Base-by-base conservation (phyloP, 30 jellyfish, hydroid and myxozoan species). In the Pseudorhiza aurosa region DNA sequence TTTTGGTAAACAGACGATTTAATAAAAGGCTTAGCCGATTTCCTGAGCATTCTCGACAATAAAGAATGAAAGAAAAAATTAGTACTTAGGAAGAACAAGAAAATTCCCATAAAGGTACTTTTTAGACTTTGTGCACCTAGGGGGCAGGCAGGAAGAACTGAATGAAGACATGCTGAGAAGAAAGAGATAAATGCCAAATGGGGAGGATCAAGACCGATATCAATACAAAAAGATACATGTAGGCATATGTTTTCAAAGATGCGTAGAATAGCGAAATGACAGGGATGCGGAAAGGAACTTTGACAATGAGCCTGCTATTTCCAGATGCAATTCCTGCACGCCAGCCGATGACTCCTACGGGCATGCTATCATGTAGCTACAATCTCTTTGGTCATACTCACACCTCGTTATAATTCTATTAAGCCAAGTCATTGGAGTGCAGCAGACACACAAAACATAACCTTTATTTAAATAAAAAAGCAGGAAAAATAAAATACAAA, bases 101-200 rank as follows among this genome's bases (percentile, higher is more conserved):
- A 22, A 50, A 50, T 17, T 50, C 65, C 29, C 29, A 12, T 50
- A n/a, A 5, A 50, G 29, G 29, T 12, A 50, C 29, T 50, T 50
- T 50, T 50, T 12, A 50, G 29, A 50, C 65, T 58, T 58, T 58
- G 72, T 28, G 45, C 45, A 58, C 28, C 72, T 19, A 26, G 72
- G 44, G 72, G n/a, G 44, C 72, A 58, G 72, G 28, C 72, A 58
- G 72, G 43, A 58, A 28, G 45, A 58, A 58, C 32, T 58, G 72
- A 58, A 28, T 58, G 44, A 58, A 58, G 72, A 58, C 42, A 58
- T 24, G 76, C 31, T 33, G 36, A 62, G 42, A 62, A 35, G 9
- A 7, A 25, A 10, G 40, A 58, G 26, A 58, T 22, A 8, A 51
- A 51, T 15, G 19, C 67, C n/a, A n/a, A n/a, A 58, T 28, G 44